These are phyloP conservation scores for Tipula unca DNA, from an alignment of 2,888 invertebrate species.

Conservation along the genomic window DNA sequence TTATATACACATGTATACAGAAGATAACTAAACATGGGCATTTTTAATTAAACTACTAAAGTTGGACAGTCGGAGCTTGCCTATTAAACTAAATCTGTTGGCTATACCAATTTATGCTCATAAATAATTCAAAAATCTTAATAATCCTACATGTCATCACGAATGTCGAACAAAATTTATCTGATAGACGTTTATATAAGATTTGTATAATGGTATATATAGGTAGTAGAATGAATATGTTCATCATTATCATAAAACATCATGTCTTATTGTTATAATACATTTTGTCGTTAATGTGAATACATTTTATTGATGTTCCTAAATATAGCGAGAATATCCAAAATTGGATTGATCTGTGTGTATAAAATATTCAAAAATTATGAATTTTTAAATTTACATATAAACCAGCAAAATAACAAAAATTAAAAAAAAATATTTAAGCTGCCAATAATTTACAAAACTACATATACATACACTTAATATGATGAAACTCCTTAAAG, in stretches of 20 bases:
- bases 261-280: neutral
- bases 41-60: neutral
- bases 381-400: neutral
- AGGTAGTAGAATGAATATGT: neutral
- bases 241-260: neutral
- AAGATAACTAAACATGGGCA: too few relatives aligned
- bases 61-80: neutral
- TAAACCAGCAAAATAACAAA: too few relatives aligned
- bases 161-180: neutral
- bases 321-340: neutral
- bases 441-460: neutral
- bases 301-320: neutral
- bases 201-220: neutral
- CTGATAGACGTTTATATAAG: neutral
- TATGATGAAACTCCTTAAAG: slow-evolving; percentile 14
- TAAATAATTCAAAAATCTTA: neutral
- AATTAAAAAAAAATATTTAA: neutral
- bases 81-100: neutral
- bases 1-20: neutral
- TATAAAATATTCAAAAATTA: neutral
- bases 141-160: neutral
- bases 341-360: neutral
- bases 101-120: neutral
- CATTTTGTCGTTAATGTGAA: neutral
- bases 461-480: neutral